Percentiles rank a stretch among this genome's conserved stretches.
These are phyloP conservation scores for Tromatobia lineatoria DNA, from an alignment of 2,888 invertebrate genomes.

Conservation along the genomic window DNA sequence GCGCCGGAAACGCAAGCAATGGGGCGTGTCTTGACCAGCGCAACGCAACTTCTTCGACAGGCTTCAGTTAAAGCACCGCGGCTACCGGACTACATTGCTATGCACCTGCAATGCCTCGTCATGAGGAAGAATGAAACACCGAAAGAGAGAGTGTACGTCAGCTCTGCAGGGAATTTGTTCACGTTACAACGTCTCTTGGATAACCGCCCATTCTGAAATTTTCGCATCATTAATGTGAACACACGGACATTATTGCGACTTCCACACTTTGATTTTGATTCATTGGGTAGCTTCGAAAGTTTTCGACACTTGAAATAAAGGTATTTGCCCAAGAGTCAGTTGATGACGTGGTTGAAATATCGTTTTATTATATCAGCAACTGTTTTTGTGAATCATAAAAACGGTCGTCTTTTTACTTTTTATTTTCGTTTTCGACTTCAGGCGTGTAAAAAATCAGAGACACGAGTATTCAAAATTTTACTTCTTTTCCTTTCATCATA, in stretches of 20 bases:
- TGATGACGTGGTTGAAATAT: too few relatives aligned
- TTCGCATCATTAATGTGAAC: background rate
- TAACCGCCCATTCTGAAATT: conserved; percentile 17
- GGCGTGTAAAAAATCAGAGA: too few relatives aligned
- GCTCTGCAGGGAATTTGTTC: conserved; percentile 8
- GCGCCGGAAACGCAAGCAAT: conserved; percentile 81
- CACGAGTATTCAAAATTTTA: too few relatives aligned
- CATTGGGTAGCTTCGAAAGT: background rate
- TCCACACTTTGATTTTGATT: conserved; percentile 3
- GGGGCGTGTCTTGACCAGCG: conserved; percentile 83
- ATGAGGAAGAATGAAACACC: conserved; percentile 35
- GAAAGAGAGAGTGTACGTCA: conserved; percentile 29
- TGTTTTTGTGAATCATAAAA: too few relatives aligned
- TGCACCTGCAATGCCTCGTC: conserved; percentile 51
- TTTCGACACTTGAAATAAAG: background rate
- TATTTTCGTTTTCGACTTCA: too few relatives aligned
- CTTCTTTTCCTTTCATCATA: too few relatives aligned
- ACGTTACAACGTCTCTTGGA: conserved; percentile 2
- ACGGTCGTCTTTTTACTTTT: too few relatives aligned
- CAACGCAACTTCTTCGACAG: conserved; percentile 80
- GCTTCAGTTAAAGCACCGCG: conserved; percentile 9
- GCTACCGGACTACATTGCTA: conserved; percentile 50
- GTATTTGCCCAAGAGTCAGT: too few relatives aligned
- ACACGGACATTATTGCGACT: conserved; percentile 1
- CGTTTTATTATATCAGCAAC: too few relatives aligned